Percentiles rank a stretch among this genome's conserved stretches.
phyloP scores from a whole-genome alignment of 23 tunicate genomes.

The Oikopleura vanhoeffeni region DNA sequence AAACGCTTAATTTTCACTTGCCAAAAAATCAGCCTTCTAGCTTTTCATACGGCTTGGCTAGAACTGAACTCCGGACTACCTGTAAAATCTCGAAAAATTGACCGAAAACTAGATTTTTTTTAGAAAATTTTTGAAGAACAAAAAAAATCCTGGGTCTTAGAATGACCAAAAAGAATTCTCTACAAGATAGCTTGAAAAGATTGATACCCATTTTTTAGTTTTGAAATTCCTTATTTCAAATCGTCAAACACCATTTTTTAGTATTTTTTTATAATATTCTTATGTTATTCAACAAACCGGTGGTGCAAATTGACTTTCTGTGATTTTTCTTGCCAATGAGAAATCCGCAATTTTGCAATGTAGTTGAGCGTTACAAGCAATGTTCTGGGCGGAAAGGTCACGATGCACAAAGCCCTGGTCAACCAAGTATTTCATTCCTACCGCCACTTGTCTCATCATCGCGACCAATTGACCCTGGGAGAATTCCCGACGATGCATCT shows the following conservation, averaged over 20 bases:
- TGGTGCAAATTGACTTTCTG: conserved; percentile 61
- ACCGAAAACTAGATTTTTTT: background rate
- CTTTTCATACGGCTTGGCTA: too few relatives aligned
- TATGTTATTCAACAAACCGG: conserved; percentile 38
- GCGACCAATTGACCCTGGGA: conserved; percentile 50
- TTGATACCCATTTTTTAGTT: too few relatives aligned
- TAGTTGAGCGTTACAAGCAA: conserved; percentile 53
- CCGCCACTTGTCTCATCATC: conserved; percentile 77
- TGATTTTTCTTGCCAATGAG: conserved; percentile 54
- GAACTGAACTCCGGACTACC: too few relatives aligned
- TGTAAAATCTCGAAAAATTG: background rate
- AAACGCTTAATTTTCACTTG: too few relatives aligned
- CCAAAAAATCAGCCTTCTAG: too few relatives aligned
- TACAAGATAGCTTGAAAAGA: too few relatives aligned
- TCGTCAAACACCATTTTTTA: too few relatives aligned
- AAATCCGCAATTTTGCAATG: conserved; percentile 92
- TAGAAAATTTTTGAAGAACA: too few relatives aligned
- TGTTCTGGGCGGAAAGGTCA: conserved; percentile 66
- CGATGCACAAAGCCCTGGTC: conserved; percentile 96
- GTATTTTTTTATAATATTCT: too few relatives aligned
- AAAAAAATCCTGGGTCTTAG: too few relatives aligned
- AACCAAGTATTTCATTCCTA: conserved; percentile 80
- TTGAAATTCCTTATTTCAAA: too few relatives aligned
- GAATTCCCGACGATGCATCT: conserved; percentile 66
- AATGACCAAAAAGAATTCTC: too few relatives aligned